These are phyloP conservation scores for Anas platyrhynchos DNA, from an alignment of 2,113 vertebrate species.

Conservation along the genomic window DNA sequence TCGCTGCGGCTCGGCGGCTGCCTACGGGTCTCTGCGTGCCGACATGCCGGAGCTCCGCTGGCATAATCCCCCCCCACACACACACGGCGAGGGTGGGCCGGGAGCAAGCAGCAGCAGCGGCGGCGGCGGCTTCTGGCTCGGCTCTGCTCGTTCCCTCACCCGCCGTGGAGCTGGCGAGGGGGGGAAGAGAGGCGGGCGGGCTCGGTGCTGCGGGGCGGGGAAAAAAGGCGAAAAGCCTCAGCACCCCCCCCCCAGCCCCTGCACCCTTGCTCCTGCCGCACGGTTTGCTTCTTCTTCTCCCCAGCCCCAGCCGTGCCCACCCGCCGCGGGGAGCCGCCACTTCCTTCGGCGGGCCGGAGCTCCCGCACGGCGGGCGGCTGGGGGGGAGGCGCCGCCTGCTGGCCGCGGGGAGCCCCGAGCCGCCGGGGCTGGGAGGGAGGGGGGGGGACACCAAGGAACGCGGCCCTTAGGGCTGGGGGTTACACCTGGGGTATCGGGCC, in stretches of 20 bases:
- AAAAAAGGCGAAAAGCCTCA: not conserved
- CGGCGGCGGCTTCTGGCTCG: not conserved
- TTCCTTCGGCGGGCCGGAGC: not conserved
- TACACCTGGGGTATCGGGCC: accelerated
- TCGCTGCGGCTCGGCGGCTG: not conserved
- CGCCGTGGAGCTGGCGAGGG: too few relatives aligned
- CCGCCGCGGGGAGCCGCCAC: not conserved
- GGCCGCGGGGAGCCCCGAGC: not conserved
- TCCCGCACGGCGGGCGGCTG: not conserved
- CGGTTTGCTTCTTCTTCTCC: not conserved
- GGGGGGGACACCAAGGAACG: too few relatives aligned
- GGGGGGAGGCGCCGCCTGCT: not conserved
- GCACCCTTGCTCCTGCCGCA: not conserved
- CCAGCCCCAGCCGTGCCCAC: not conserved
- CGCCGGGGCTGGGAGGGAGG: too few relatives aligned
- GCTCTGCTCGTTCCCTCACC: not conserved
- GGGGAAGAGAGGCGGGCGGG: too few relatives aligned
- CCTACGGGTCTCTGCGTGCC: not conserved
- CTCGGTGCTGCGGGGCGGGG: not conserved
- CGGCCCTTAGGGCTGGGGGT: too few relatives aligned
- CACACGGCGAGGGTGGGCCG: not conserved
- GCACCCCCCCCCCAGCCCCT: not conserved
- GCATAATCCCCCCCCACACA: not conserved
- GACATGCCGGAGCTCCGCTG: not conserved
- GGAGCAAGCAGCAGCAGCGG: not conserved